These are phyloP conservation scores for Chromis chromis DNA, from an alignment of 2,797 vertebrate species.

Conservation along the genomic window DNA sequence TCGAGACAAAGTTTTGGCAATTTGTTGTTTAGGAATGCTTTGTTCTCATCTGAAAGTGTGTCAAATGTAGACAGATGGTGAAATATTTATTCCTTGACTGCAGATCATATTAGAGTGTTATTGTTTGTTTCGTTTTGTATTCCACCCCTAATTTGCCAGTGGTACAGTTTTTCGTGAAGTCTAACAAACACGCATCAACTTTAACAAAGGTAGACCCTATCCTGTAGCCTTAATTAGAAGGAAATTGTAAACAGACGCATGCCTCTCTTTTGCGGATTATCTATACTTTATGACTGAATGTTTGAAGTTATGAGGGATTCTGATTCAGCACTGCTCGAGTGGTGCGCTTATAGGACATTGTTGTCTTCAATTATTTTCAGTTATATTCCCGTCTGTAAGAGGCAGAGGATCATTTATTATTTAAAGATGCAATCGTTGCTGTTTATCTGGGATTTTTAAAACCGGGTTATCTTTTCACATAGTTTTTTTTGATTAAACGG, in stretches of 20 bases:
- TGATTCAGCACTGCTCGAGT: constrained; percentile 85
- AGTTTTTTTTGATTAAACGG: constrained; percentile 85
- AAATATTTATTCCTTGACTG: constrained; percentile 86
- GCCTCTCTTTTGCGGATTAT: constrained; percentile 85
- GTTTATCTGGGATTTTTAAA: constrained; percentile 86
- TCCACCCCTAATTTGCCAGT: constrained; percentile 82
- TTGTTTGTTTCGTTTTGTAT: constrained; percentile 86
- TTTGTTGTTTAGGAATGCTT: constrained; percentile 81
- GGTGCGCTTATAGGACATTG: constrained; percentile 87
- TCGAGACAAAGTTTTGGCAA: constrained; percentile 77
- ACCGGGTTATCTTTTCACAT: constrained; percentile 83
- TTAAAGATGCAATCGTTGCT: constrained; percentile 87
- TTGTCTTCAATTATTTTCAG: constrained; percentile 90
- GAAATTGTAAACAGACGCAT: constrained; percentile 84
- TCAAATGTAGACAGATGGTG: constrained; percentile 85
- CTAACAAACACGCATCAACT: constrained; percentile 84
- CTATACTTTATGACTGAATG: constrained; percentile 87
- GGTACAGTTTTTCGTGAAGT: constrained; percentile 79
- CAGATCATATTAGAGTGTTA: constrained; percentile 83
- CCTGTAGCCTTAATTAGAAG: constrained; percentile 86
- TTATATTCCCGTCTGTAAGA: constrained; percentile 84
- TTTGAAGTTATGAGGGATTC: constrained; percentile 87
- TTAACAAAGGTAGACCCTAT: constrained; percentile 82
- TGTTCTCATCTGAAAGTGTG: constrained; percentile 83
- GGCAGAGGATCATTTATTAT: constrained; percentile 88